phyloP scores from a whole-genome alignment of 2,888 invertebrate genomes.

The Carabus problematicus region DNA sequence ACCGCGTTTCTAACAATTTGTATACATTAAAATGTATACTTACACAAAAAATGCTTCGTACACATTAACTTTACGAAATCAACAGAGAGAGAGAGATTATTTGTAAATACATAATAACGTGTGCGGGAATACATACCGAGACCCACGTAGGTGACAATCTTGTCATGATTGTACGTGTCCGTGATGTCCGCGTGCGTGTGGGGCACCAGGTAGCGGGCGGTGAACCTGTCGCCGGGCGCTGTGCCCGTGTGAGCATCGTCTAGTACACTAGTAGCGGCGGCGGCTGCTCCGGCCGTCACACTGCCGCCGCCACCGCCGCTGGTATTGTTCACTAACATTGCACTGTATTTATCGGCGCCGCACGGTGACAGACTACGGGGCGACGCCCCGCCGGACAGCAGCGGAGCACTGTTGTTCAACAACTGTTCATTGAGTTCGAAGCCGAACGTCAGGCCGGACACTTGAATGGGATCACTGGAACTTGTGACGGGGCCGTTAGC shows the following conservation, averaged over 20 bases:
- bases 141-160: slow-evolving; percentile 69
- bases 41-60: too few relatives aligned
- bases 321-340: neutral
- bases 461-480: slow-evolving; percentile 59
- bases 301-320: slow-evolving; percentile 7
- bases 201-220: slow-evolving; percentile 59
- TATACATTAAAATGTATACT: too few relatives aligned
- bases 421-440: slow-evolving; percentile 80
- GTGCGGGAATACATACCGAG: slow-evolving; percentile 62
- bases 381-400: neutral
- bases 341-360: neutral
- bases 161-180: slow-evolving; percentile 65
- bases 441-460: slow-evolving; percentile 80
- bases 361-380: neutral
- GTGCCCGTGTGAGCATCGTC: too few relatives aligned
- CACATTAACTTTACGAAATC: too few relatives aligned
- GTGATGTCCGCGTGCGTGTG: slow-evolving; percentile 55
- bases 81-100: too few relatives aligned
- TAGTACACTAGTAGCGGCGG: neutral
- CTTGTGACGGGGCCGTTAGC: slow-evolving; percentile 51
- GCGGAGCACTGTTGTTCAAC: slow-evolving; percentile 52
- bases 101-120: too few relatives aligned
- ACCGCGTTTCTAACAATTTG: too few relatives aligned
- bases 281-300: neutral
- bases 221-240: slow-evolving; percentile 57